These are phyloP conservation scores for Prionace glauca DNA, from an alignment of 2,797 vertebrate species.

Conservation along the genomic window DNA sequence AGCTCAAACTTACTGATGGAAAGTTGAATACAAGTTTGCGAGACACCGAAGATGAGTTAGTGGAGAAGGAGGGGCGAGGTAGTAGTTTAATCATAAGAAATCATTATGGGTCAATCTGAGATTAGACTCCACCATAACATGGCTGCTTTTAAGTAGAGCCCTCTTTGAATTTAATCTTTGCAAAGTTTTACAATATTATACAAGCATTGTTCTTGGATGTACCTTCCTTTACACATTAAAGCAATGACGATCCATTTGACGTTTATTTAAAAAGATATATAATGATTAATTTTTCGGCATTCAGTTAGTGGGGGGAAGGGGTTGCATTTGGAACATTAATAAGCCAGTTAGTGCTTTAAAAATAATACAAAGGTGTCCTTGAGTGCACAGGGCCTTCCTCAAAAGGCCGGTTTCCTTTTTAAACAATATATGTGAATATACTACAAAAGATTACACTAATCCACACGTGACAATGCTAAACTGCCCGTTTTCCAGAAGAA, in stretches of 20 bases:
- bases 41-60: neutral
- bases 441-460: constrained; percentile 33
- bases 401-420: neutral
- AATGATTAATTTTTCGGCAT: neutral
- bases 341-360: neutral
- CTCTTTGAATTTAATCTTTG: neutral
- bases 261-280: neutral
- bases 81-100: neutral
- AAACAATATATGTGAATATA: neutral
- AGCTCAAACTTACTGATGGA: neutral
- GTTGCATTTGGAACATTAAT: neutral
- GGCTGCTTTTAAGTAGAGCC: neutral
- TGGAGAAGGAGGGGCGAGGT: neutral
- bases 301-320: neutral
- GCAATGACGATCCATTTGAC: neutral
- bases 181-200: neutral
- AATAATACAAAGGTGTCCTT: constrained; percentile 3
- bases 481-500: neutral
- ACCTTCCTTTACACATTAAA: neutral
- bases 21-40: neutral
- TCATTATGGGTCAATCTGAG: neutral
- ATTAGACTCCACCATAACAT: neutral
- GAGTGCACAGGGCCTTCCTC: neutral
- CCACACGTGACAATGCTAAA: constrained; percentile 33
- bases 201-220: neutral